Evolutionary conservation across 2,888 invertebrate genomes (phyloP).

Genomic region (Sussaba pulchella): DNA sequence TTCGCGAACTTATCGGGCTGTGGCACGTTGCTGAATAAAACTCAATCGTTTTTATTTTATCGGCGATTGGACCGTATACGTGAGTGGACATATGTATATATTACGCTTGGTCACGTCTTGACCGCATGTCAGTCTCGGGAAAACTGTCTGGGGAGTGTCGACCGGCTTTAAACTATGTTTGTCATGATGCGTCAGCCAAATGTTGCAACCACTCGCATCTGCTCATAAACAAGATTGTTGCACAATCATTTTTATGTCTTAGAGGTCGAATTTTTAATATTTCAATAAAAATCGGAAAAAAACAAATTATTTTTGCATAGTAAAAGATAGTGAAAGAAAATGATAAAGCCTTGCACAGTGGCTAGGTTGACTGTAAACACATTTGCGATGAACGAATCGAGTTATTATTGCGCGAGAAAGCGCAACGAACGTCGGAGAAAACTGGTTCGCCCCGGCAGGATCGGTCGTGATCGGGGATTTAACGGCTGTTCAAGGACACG

Average conservation of each 20-base stretch:
- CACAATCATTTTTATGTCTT: too few relatives aligned
- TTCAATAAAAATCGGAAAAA: too few relatives aligned
- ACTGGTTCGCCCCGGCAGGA: slow-evolving; percentile 51
- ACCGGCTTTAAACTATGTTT: too few relatives aligned
- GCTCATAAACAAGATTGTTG: too few relatives aligned
- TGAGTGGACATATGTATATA: too few relatives aligned
- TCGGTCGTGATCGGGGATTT: slow-evolving; percentile 29
- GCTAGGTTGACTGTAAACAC: slow-evolving; percentile 15
- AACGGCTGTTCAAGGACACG: slow-evolving; percentile 62
- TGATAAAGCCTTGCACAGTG: too few relatives aligned
- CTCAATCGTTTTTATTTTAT: slow-evolving; percentile 36
- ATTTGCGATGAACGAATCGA: slow-evolving; percentile 40
- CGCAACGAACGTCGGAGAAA: slow-evolving; percentile 43
- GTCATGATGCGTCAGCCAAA: too few relatives aligned
- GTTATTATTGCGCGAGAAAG: slow-evolving; percentile 50
- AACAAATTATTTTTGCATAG: too few relatives aligned
- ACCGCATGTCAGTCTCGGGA: background rate
- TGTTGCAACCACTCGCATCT: too few relatives aligned
- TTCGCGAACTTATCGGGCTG: slow-evolving; percentile 4
- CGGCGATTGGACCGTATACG: slow-evolving; percentile 1
- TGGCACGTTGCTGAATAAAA: slow-evolving; percentile 9
- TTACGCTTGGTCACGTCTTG: slow-evolving; percentile 5
- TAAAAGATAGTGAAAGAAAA: too few relatives aligned
- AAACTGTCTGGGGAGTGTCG: background rate
- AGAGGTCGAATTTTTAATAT: too few relatives aligned